A percentile compares a stretch with the other conserved stretches of the same genome.
Evolutionary conservation across 2,113 vertebrate genomes (phyloP).

Genomic region (Tetraodon nigroviridis): DNA sequence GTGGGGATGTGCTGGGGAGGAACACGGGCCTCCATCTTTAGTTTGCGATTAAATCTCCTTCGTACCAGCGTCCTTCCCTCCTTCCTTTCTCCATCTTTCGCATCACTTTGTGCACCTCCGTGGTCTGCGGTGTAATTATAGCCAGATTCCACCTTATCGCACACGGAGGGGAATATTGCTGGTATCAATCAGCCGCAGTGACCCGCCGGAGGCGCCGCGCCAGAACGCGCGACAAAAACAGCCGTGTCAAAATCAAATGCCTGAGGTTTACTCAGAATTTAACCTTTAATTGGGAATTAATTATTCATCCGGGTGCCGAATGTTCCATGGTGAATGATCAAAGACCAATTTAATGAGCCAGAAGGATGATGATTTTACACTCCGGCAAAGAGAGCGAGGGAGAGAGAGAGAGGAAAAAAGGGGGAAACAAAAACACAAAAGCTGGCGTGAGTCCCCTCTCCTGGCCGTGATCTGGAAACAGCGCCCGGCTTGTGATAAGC

Average conservation of each 20-base stretch:
- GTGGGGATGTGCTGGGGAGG: slow-evolving; percentile 17
- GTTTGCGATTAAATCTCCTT: too few relatives aligned
- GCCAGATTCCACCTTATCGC: slow-evolving; percentile 50
- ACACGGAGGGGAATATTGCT: slow-evolving; percentile 49
- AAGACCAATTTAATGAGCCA: slow-evolving; percentile 64
- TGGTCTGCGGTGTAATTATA: slow-evolving; percentile 57
- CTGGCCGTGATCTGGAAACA: slow-evolving; percentile 31
- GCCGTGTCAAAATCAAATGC: slow-evolving; percentile 47
- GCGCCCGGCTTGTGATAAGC: slow-evolving; percentile 28
- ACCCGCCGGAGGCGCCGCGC: slow-evolving; percentile 17
- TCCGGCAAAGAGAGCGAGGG: slow-evolving; percentile 29
- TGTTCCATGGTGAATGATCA: slow-evolving; percentile 61
- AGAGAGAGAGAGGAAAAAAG: too few relatives aligned
- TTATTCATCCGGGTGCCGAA: slow-evolving; percentile 60
- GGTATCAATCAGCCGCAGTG: slow-evolving; percentile 52
- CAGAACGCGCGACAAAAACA: slow-evolving; percentile 13
- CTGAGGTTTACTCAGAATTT: slow-evolving; percentile 58
- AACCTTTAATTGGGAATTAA: slow-evolving; percentile 70
- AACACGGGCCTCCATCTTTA: too few relatives aligned
- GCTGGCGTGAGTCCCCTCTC: slow-evolving; percentile 20
- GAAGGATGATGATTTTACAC: slow-evolving; percentile 61
- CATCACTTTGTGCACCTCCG: slow-evolving; percentile 34
- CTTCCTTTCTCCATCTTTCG: slow-evolving; percentile 1
- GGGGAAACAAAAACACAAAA: slow-evolving; percentile 51
- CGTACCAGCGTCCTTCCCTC: slow-evolving; percentile 16